Evolutionary conservation across 2,113 vertebrate genomes (phyloP).

Genomic region (Trematocara stigmaticum): DNA sequence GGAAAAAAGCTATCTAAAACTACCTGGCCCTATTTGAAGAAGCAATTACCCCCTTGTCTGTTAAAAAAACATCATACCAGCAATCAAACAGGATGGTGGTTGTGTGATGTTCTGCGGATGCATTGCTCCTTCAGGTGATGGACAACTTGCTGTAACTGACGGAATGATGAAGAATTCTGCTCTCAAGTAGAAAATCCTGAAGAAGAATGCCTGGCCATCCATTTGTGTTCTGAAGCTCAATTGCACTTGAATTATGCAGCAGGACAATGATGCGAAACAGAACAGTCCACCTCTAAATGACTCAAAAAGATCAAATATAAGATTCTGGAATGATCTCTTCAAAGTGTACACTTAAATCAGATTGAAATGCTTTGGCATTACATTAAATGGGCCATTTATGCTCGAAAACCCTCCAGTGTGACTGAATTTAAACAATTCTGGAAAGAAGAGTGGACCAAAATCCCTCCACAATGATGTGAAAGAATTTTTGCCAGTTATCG

Average conservation of each 20-base stretch:
- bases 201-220: neutral
- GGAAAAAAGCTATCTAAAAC: neutral
- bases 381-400: neutral
- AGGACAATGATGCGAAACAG: neutral
- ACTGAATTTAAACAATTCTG: neutral
- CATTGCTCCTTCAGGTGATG: neutral
- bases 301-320: neutral
- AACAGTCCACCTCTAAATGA: neutral
- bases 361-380: neutral
- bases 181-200: neutral
- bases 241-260: neutral
- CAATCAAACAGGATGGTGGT: rapidly evolving
- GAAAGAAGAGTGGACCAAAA: neutral
- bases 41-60: neutral
- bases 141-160: neutral
- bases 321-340: neutral
- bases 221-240: neutral
- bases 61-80: neutral
- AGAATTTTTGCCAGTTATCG: neutral
- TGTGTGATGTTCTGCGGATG: neutral
- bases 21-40: neutral
- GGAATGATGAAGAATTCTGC: neutral
- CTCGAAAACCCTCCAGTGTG: neutral
- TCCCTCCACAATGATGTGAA: neutral
- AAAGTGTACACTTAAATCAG: neutral